Evolutionary conservation across 2,888 invertebrate genomes (phyloP).

Genomic region (Listrodromus nycthemerus): DNA sequence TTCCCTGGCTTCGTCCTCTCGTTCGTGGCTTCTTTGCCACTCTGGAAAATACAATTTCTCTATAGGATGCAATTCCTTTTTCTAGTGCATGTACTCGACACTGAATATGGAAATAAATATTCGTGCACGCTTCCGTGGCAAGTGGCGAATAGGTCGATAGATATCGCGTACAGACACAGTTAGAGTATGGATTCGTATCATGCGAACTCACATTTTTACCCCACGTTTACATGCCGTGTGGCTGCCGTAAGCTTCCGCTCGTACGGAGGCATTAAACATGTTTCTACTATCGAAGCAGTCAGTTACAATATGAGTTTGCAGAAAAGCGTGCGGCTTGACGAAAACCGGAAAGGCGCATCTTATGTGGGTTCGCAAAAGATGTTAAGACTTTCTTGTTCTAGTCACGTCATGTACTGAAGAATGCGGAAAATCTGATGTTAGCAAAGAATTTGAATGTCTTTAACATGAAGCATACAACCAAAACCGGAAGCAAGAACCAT

Average conservation of each 20-base stretch:
- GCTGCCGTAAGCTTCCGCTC: not conserved
- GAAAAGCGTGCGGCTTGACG: not conserved
- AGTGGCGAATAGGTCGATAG: not conserved
- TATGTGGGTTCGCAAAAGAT: not conserved
- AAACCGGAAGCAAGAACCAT: not conserved
- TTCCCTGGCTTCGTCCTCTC: constrained; percentile 84
- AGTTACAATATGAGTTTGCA: not conserved
- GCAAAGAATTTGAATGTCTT: too few species aligned
- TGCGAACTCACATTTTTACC: not conserved
- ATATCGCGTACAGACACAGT: not conserved
- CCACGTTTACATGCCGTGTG: not conserved
- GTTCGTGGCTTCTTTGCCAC: constrained; percentile 79
- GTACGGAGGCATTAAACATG: not conserved
- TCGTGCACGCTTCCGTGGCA: not conserved
- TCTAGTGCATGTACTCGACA: not conserved
- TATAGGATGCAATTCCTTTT: not conserved
- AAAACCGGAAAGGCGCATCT: not conserved
- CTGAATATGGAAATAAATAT: not conserved
- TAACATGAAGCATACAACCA: too few species aligned
- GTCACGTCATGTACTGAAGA: not conserved
- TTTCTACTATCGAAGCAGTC: not conserved
- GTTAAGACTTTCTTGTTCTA: not conserved
- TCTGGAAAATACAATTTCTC: constrained; percentile 61
- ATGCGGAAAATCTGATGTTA: not conserved
- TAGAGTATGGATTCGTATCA: not conserved